Percentiles rank a stretch among this genome's conserved stretches.
Evolutionary conservation across 1,140 invertebrate genomes (phyloP).

Genomic region (Drosophila orena): DNA sequence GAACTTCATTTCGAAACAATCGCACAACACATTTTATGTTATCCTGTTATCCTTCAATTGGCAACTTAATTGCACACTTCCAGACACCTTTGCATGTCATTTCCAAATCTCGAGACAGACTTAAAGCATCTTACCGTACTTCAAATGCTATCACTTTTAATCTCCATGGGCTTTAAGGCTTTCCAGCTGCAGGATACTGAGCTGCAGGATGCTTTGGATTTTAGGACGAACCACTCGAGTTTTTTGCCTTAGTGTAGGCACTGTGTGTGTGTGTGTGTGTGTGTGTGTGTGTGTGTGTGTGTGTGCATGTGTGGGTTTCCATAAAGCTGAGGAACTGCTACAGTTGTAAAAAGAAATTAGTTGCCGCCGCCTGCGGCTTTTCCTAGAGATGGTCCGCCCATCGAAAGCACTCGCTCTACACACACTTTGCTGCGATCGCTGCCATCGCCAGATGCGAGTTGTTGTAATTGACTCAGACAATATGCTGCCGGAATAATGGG

Average conservation of each 20-base stretch:
- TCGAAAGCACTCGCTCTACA: not conserved
- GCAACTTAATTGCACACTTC: conserved; percentile 1
- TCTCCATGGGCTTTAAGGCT: conserved; percentile 1
- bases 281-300: not conserved
- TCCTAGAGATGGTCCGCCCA: conserved; percentile 1
- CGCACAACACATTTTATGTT: not conserved
- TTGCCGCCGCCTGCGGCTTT: conserved; percentile 43
- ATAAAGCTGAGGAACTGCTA: conserved; percentile 73
- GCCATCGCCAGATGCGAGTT: conserved; percentile 6
- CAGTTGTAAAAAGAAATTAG: conserved; percentile 81
- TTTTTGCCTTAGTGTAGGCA: conserved; percentile 3
- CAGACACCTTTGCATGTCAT: conserved; percentile 1
- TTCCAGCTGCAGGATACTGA: not conserved
- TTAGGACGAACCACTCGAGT: not conserved
- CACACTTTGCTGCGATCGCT: not conserved
- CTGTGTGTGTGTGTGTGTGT: not conserved
- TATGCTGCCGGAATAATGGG: conserved; percentile 29
- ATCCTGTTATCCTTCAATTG: not conserved
- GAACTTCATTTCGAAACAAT: not conserved
- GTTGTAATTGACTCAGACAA: conserved; percentile 38
- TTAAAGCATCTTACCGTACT: not conserved
- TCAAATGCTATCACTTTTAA: conserved; percentile 2
- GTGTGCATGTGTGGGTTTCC: conserved; percentile 11
- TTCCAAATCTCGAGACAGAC: not conserved
- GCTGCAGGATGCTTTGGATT: not conserved